Evolutionary conservation across 2,888 invertebrate genomes (phyloP), one percentile per base, ranked within the genome.

Genomic region (Polydrusus tereticollis): DNA sequence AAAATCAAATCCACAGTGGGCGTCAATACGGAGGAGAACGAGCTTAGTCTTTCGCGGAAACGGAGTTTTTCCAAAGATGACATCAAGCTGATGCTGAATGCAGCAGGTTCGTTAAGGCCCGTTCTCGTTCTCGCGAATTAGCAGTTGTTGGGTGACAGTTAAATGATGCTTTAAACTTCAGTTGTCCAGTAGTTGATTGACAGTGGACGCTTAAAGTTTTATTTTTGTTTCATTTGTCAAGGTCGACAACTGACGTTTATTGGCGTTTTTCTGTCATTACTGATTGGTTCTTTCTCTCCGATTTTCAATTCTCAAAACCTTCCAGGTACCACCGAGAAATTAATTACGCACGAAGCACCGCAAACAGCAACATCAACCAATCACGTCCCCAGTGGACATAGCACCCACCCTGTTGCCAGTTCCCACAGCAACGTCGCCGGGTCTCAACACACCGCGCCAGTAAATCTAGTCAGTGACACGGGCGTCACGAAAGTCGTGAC

Each of bases 391-490:
- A 0, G 10, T 14, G 36, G 57, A 12, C 57, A 36, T 14, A 5
- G n/a, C 36, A 14, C 14, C n/a, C 41, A 21, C 1, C 16, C 6
- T 2, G n/a, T 21, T 2, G 41, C 41, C 23, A 26, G 4, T 23
- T 4, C 33, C 12, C 33, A 14, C 7, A n/a, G 16, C n/a, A 60
- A 23, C 38, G 43, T 29, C 14, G 50, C 47, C 26, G 14, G 16
- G 23, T 20, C 26, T 12, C 45, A 16, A 12, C 18, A 18, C 20
- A 67, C 80, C 41, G 16, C 10, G 8, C 3, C 59, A 14, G 20
- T 26, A 23, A 88, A 86, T 85, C 89, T 89, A 83, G 85, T 89
- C 78, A 89, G 88, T 78, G 83, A 88, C 67, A 89, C 88, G 76
- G 87, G 87, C 77, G 87, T 87, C n/a, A 86, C 85, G 78, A 59